Conservation (phyloP, 2,113 vertebrate genomes). For the Hyperoodon ampullatus region DNA sequence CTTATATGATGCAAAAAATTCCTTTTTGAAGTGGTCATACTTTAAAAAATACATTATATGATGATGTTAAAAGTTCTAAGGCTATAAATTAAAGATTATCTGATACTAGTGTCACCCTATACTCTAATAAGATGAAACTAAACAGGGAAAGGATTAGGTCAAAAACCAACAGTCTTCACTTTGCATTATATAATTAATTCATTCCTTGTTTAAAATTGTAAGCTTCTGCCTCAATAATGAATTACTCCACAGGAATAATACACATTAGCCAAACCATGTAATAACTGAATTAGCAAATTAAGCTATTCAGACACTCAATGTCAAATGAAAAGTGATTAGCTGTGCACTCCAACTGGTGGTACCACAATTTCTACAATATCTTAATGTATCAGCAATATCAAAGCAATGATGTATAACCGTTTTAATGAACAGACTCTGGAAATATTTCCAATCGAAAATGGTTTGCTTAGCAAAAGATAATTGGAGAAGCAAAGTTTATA, state of each 20-base stretch:
- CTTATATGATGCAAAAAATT: slow-evolving; percentile 9
- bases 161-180: slow-evolving; percentile 50
- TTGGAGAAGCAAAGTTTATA: not conserved
- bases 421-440: slow-evolving; percentile 41
- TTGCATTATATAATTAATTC: slow-evolving; percentile 50
- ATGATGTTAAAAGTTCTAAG: slow-evolving; percentile 62
- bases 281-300: slow-evolving; percentile 52
- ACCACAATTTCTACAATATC: slow-evolving; percentile 2
- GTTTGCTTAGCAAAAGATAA: slow-evolving; percentile 49
- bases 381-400: slow-evolving; percentile 33
- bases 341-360: not conserved
- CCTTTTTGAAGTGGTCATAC: slow-evolving; percentile 25
- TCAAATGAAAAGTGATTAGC: slow-evolving; percentile 46
- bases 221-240: slow-evolving; percentile 53
- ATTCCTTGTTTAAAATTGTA: slow-evolving; percentile 48
- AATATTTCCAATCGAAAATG: slow-evolving; percentile 48
- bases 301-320: slow-evolving; percentile 25
- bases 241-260: slow-evolving; percentile 18
- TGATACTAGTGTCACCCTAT: slow-evolving; percentile 3
- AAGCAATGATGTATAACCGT: slow-evolving; percentile 12
- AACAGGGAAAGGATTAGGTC: slow-evolving; percentile 46
- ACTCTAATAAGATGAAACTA: slow-evolving; percentile 40
- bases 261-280: slow-evolving; percentile 30
- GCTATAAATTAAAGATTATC: slow-evolving; percentile 53
- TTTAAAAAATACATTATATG: slow-evolving; percentile 62